Conservation (phyloP, 1,140 invertebrate genomes). For the Druon quercuslanigerum region DNA sequence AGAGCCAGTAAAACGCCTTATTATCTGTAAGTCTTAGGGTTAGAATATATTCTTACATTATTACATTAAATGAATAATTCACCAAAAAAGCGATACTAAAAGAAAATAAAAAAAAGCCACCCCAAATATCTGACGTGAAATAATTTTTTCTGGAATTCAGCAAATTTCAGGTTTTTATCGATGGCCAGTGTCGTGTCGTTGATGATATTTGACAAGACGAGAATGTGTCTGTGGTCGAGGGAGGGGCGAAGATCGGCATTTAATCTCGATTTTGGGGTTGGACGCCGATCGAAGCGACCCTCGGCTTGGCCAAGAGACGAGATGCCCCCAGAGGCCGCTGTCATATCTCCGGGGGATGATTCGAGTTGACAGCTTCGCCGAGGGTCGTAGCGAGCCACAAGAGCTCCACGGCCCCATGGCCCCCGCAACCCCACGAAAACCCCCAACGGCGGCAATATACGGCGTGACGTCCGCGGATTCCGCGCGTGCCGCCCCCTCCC, state of each 20-base stretch:
- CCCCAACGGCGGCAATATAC: slow-evolving; percentile 64
- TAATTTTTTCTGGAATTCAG: neutral
- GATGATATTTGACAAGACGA: slow-evolving; percentile 41
- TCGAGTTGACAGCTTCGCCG: slow-evolving; percentile 69
- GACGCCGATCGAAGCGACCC: slow-evolving; percentile 58
- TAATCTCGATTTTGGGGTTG: slow-evolving; percentile 72
- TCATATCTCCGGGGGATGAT: slow-evolving; percentile 71
- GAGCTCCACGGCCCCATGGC: slow-evolving; percentile 33
- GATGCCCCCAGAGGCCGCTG: slow-evolving; percentile 61
- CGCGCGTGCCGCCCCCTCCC: slow-evolving; percentile 62
- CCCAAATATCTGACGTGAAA: neutral
- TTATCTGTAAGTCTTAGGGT: no score
- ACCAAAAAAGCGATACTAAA: no score
- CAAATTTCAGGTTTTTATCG: neutral
- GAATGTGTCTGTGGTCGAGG: slow-evolving; percentile 41
- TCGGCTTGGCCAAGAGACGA: slow-evolving; percentile 50
- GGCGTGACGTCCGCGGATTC: slow-evolving; percentile 71
- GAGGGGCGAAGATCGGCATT: slow-evolving; percentile 61
- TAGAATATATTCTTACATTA: no score
- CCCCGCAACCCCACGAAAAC: slow-evolving; percentile 44
- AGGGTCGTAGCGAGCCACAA: slow-evolving; percentile 58
- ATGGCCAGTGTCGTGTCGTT: neutral
- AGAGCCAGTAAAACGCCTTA: no score
- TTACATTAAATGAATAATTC: no score
- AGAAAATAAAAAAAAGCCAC: neutral